Evolutionary conservation across 2,888 invertebrate species (phyloP), one percentile per base, ranked within the genome.

Genomic region (Cephus nigrinus): DNA sequence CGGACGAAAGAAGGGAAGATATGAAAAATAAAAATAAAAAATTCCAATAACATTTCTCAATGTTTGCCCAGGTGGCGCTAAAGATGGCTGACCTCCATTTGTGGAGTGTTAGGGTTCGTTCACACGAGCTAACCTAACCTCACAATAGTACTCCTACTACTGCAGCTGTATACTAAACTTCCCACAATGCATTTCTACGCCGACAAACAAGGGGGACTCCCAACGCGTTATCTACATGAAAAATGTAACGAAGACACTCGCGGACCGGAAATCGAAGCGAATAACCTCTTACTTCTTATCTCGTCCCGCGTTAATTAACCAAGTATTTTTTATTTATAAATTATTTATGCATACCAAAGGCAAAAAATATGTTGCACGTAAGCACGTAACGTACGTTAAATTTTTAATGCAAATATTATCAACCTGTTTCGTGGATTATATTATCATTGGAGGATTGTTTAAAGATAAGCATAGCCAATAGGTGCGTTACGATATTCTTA

Each of bases 221-320:
- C 23, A 23, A 23, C 9, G 23, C 23, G 23, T 55, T 55, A 71
- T 32, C 30, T 71, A 71, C 71, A 30, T 71, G 71, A 30, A 30
- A 33, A 71, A 23, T 33, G 9, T 30, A 71, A 71, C 71, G 23
- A 71, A 33, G 33, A 9, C 15, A 55, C 55, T 33, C 30, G 71
- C 30, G 71, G 71, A 30, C 31, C 71, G 71, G 33, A 71, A 32
- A 71, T 71, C 71, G 71, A 32, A 71, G 71, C 55, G 30, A 71
- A 32, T 15, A 71, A 71, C 33, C 32, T 23, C 35, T 74, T 35
- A n/a, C 3, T 12, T n/a, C 30, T 68, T 40, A 75, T 31, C 55
- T 31, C 4, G 9, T 9, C 11, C 40, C 23, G 23, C 23, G 55
- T 55, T 55, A 55, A 23, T 23, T 9, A 23, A 55, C 23, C 23